Evolutionary conservation across 35 echinoderm and acorn worm species (phyloP).

Genomic region (Antedon bifida): DNA sequence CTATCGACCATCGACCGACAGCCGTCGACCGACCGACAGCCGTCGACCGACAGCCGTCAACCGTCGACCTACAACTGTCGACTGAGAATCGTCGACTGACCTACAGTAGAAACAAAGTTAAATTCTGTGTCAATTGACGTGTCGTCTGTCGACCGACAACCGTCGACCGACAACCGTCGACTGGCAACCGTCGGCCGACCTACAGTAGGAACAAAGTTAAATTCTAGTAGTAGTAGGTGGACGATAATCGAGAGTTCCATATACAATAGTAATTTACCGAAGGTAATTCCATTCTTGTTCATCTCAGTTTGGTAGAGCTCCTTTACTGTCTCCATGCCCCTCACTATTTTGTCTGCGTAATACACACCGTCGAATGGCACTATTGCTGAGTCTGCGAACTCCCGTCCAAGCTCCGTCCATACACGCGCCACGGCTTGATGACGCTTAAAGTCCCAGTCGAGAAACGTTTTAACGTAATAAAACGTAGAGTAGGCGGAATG

Average conservation of each 20-base stretch:
- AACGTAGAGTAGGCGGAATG: slow-evolving; percentile 38
- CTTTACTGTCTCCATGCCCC: slow-evolving; percentile 41
- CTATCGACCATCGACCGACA: too few species aligned
- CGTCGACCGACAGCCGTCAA: too few species aligned
- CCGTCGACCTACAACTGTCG: too few species aligned
- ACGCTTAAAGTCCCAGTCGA: slow-evolving; percentile 31
- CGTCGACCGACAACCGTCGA: neutral
- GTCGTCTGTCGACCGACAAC: too few species aligned
- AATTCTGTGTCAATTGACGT: too few species aligned
- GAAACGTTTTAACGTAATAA: slow-evolving; percentile 11
- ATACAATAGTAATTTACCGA: slow-evolving; percentile 41
- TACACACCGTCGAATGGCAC: slow-evolving; percentile 45
- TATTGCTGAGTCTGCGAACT: slow-evolving; percentile 63
- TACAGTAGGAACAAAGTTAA: too few species aligned
- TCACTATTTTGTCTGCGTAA: slow-evolving; percentile 33
- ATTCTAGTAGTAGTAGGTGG: too few species aligned
- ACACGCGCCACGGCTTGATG: slow-evolving; percentile 39
- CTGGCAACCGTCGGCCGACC: too few species aligned
- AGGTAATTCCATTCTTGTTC: slow-evolving; percentile 36
- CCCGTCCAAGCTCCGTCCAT: slow-evolving; percentile 55
- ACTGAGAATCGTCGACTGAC: too few species aligned
- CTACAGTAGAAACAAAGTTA: too few species aligned
- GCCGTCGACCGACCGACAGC: too few species aligned
- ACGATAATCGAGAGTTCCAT: too few species aligned
- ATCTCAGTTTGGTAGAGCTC: slow-evolving; percentile 33